Evolutionary conservation across 2,113 vertebrate species (phyloP), one percentile per base, ranked within the genome.

Genomic region (Lepus timidus): DNA sequence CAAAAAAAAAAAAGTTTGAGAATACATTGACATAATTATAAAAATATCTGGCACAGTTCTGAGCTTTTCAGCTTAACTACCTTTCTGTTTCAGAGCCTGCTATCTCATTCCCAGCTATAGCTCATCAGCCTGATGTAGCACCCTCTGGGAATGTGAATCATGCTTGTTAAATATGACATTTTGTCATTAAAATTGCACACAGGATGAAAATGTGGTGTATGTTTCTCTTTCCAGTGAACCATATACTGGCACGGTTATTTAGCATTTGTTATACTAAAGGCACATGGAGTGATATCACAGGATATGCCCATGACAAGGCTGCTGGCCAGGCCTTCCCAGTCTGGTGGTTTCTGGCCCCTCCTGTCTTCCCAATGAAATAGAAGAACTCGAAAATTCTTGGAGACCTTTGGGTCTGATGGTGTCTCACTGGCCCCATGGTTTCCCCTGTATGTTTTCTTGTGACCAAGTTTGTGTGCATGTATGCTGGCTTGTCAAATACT

Each of bases 41-140:
- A 44, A 93, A 89, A 68, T 52, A 68, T 4, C 83, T 81, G 67
- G 58, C 68, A 64, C 23, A 62, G 80, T 90, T 70, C 78, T 93
- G 13, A 19, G 13, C 76, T 86, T 95, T 81, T 73, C 86, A 83
- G 62, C 13, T 39, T 85, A 23, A 80, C 49, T 36, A 4, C 23
- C 16, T 90, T 91, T 94, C 16, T 71, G 83, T 96, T 93, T 76
- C 16, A 76, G 71, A 71, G 25, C 23, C 73, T 74, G 29, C n/a
- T 7, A 1, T 64, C 31, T 31, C 29, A 3, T 33, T 68, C 86
- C 82, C 6, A 23, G 55, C 31, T 27, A 0, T 16, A 44, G 10
- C 2, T 83, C 39, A 67, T 1, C 39, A 91, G 4, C 27, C 31
- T 81, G 25, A 7, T 27, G 9, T 11, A 22, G 0, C 51, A 3